Conservation (phyloP, 2,113 vertebrate genomes). For the Phalacrocorax pelagicus region DNA sequence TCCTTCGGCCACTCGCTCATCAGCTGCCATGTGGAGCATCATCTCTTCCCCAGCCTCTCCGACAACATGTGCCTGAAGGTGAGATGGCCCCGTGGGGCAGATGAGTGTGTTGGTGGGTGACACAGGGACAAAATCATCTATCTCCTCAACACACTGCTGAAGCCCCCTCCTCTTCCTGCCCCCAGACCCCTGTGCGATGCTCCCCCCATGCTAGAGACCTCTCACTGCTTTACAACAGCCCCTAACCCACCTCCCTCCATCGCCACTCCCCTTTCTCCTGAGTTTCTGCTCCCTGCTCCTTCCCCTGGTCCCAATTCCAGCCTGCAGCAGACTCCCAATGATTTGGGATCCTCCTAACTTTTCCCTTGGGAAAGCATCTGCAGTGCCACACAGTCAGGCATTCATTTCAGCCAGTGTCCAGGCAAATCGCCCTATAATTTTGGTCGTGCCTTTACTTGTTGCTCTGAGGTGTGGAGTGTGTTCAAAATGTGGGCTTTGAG, state of each 20-base stretch:
- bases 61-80: conserved; percentile 98
- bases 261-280: neutral
- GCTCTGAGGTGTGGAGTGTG: neutral
- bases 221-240: neutral
- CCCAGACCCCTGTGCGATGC: neutral
- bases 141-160: neutral
- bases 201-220: neutral
- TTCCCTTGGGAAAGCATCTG: neutral
- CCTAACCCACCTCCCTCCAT: neutral
- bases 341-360: neutral
- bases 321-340: neutral
- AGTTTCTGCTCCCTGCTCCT: neutral
- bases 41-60: conserved; percentile 90
- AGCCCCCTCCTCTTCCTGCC: neutral
- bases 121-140: rapidly evolving
- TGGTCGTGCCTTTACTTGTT: neutral
- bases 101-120: neutral
- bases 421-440: neutral
- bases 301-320: neutral
- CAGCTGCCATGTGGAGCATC: conserved; percentile 94
- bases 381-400: rapidly evolving
- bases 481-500: rapidly evolving
- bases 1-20: conserved; percentile 90
- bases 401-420: neutral
- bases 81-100: rapidly evolving